Base-by-base conservation (phyloP, 2,888 invertebrate species). In the Hirtodrosophila alboralis region DNA sequence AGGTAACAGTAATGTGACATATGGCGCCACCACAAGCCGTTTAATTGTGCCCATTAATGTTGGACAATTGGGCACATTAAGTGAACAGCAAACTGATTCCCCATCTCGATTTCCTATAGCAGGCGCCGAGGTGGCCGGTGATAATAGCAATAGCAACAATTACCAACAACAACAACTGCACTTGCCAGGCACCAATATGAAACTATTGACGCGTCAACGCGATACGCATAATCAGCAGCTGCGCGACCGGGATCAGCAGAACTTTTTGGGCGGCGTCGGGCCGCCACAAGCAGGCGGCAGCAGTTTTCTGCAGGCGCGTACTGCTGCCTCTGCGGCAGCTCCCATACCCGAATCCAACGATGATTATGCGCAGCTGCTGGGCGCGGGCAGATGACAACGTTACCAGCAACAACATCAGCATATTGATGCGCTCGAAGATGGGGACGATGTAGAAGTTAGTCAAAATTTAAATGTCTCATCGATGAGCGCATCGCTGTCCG, bases 361-460 rank as follows among this genome's bases (percentile, higher is more conserved):
- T 68, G 89, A 88, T 53, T 87, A 88, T 65, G 84, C 85, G 37
- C 75, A 84, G 40, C 65, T 87, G 44, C 53, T 89, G 53, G 84
- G 89, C 43, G 69, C 81, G 57, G 87, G 89, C 58, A 88, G 88
- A 88, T 88, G 88, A 88, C 88, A 88, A 64, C 88, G 84, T 63
- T 77, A 87, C 51, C 70, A 80, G 56, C 72, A 71, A 13, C 63
- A 64, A 5, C 74, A 69, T n/a, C 54, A 73, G 40, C 73, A 70
- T 21, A 40, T 63, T 48, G 73, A 84, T 54, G 66, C 51, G 27
- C 43, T 75, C 36, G 83, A 79, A 27, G 68, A 79, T 51, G 76
- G 67, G 31, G 85, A 79, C 3, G 84, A 79, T 64, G 67, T 76
- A 57, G 81, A 84, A 43, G 64, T 80, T 79, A 88, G 86, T 68